These are phyloP conservation scores for Eleginops maclovinus DNA, from an alignment of 2,113 vertebrate genomes.

Conservation along the genomic window DNA sequence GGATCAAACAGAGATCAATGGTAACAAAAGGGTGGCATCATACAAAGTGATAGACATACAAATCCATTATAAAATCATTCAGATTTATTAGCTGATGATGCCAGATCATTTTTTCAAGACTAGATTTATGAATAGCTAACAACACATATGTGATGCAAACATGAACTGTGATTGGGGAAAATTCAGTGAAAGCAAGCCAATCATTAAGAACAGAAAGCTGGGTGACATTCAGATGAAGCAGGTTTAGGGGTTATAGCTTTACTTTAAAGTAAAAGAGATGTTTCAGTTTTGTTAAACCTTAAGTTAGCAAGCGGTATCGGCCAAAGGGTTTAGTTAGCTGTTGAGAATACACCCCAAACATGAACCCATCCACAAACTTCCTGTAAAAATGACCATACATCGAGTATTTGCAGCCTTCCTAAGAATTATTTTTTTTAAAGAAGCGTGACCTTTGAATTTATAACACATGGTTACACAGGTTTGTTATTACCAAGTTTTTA, in stretches of 20 bases:
- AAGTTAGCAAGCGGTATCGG: constrained; percentile 4
- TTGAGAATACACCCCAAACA: not conserved
- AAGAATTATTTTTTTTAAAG: not conserved
- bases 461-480: not conserved
- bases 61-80: not conserved
- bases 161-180: not conserved
- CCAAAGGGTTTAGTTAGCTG: not conserved
- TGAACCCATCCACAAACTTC: constrained; percentile 2
- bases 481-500: no score
- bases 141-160: not conserved
- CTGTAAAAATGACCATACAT: not conserved
- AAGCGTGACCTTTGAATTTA: not conserved
- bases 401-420: not conserved
- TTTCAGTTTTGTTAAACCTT: constrained; percentile 16
- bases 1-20: constrained; percentile 66
- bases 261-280: constrained; percentile 1
- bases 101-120: not conserved
- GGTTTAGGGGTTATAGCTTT: not conserved
- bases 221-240: not conserved
- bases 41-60: constrained; percentile 5
- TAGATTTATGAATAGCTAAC: not conserved
- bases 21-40: constrained; percentile 45
- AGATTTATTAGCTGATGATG: not conserved
- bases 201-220: constrained; percentile 13
- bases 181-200: constrained; percentile 39